Base-by-base conservation (phyloP, 1,140 invertebrate species). In the Calliphora vicina region DNA sequence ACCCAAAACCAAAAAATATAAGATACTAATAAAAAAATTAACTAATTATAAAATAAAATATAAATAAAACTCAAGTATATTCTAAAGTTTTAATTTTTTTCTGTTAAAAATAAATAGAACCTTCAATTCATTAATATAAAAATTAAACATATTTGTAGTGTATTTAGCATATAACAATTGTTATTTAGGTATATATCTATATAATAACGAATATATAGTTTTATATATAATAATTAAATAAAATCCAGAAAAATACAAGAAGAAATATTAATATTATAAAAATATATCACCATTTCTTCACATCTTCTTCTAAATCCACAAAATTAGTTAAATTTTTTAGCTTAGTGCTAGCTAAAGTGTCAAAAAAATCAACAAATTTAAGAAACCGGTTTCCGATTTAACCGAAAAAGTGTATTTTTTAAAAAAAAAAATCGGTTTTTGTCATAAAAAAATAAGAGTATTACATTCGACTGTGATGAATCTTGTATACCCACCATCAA, bases 121-220 rank as follows among this genome's bases (percentile, higher is more conserved):
- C 12, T 15, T 57, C 9, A 67, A 23, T 25, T 23, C 5, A 67
- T 17, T 67, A 72, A 74, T 74, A 29, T 35, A 76, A 27, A 25
- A 76, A 76, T 35, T 73, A 35, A 29, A 29, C 15, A 35, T 76
- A 76, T 76, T 67, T 67, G 61, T 67, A 67, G 61, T 67, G 20
- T 67, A 67, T 23, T 67, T 67, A 67, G 61, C 25, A 10, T 67
- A 67, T 23, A 67, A 67, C 10, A 67, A 67, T 67, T 67, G 61
- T 67, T 67, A 67, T 67, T 67, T 67, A 67, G 61, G 61, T 23
- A 67, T 67, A 67, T 12, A 67, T n/a, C n/a, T n/a, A n/a, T n/a
- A n/a, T n/a, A n/a, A n/a, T n/a, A 57, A 57, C 15, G 15, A 57
- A 15, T n/a, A 57, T 57, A 57, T 67, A 67, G 61, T 67, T 67